Percentiles rank a stretch among this genome's conserved stretches.
Evolutionary conservation across 92 coral and sea anemone species (phyloP).

Genomic region (Bergia sp.): DNA sequence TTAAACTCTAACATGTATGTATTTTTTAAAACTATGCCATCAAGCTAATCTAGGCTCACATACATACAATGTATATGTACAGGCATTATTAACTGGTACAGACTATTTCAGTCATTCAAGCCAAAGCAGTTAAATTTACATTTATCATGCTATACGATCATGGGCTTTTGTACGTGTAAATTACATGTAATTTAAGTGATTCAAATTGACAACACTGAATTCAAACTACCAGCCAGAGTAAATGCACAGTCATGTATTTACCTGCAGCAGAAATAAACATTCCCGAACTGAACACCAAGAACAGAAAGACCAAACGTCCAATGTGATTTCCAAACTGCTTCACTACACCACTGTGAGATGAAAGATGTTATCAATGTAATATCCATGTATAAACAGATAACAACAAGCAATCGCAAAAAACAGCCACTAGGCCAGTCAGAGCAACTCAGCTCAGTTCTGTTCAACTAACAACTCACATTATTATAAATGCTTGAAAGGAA

Average conservation of each 20-base stretch:
- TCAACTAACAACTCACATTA: too few relatives aligned
- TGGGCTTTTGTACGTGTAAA: background rate
- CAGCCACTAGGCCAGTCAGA: too few relatives aligned
- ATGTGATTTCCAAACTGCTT: slow-evolving; percentile 93
- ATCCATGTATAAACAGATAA: too few relatives aligned
- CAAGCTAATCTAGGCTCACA: background rate
- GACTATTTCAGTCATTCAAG: too few relatives aligned
- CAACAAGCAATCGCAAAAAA: too few relatives aligned
- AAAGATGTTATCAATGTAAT: background rate
- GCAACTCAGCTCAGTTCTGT: too few relatives aligned
- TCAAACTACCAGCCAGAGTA: too few relatives aligned
- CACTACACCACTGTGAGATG: slow-evolving; percentile 76
- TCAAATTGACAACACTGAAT: background rate
- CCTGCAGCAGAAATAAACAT: slow-evolving; percentile 99
- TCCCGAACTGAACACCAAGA: slow-evolving; percentile 92
- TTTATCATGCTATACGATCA: background rate
- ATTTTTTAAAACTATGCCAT: background rate
- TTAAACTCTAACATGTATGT: background rate
- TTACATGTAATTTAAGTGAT: background rate
- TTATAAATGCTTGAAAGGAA: too few relatives aligned
- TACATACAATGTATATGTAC: too few relatives aligned
- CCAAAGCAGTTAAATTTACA: background rate
- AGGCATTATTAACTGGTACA: too few relatives aligned
- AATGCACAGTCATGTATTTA: slow-evolving; percentile 13
- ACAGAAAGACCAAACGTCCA: slow-evolving; percentile 79